These are phyloP conservation scores for Danionella cerebrum DNA, from an alignment of 2,113 vertebrate genomes.

Conservation along the genomic window DNA sequence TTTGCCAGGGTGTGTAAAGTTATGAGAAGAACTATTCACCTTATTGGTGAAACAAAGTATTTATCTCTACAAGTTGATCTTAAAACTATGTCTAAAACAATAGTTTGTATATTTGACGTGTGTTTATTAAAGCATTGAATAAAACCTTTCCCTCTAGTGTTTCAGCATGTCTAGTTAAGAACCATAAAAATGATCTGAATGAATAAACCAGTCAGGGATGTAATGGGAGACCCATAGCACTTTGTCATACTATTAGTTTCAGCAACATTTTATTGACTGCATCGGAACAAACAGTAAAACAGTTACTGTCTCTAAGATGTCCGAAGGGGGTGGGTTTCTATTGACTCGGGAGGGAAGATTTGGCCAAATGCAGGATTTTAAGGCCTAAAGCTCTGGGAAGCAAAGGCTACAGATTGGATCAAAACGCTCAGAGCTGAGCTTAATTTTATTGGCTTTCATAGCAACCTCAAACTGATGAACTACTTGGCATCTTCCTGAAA, in stretches of 20 bases:
- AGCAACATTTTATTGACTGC: background rate
- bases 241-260: background rate
- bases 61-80: too few species aligned
- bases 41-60: too few species aligned
- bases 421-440: background rate
- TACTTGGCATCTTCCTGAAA: constrained; percentile 5
- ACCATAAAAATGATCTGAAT: background rate
- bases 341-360: background rate
- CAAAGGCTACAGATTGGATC: background rate
- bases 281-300: background rate
- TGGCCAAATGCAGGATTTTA: background rate
- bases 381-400: background rate
- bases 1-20: too few species aligned
- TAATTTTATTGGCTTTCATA: background rate
- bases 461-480: background rate
- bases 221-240: background rate
- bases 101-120: too few species aligned
- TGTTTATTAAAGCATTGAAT: too few species aligned
- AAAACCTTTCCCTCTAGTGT: too few species aligned
- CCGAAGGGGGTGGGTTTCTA: background rate
- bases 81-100: too few species aligned
- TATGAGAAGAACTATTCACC: too few species aligned
- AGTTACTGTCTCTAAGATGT: background rate
- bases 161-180: too few species aligned
- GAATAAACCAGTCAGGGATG: background rate